These are phyloP conservation scores for Dasyornis broadbenti DNA, from an alignment of 2,113 vertebrate genomes.

Conservation along the genomic window DNA sequence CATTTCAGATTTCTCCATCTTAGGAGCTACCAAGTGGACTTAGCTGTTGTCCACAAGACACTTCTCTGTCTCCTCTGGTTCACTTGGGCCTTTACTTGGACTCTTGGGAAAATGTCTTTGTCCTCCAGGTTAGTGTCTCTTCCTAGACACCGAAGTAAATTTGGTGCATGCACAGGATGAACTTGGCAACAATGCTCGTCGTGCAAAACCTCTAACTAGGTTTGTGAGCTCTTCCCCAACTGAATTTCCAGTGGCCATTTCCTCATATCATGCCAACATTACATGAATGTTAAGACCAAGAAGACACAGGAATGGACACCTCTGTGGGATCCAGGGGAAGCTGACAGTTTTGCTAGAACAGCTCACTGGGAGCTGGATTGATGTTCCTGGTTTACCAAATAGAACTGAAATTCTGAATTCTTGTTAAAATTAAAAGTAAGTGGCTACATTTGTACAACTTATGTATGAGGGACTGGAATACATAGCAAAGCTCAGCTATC, in stretches of 20 bases:
- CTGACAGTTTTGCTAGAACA: background rate
- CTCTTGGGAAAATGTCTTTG: background rate
- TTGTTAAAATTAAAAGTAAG: background rate
- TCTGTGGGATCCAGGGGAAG: background rate
- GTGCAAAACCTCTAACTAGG: background rate
- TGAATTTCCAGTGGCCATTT: background rate
- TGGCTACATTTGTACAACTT: background rate
- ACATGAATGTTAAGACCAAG: background rate
- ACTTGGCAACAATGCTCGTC: rapidly evolving
- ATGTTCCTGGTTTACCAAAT: rapidly evolving
- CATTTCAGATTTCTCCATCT: background rate
- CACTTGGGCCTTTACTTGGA: background rate
- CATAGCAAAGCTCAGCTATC: background rate
- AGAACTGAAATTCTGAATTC: background rate
- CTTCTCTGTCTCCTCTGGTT: background rate
- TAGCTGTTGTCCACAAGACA: background rate
- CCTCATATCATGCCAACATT: background rate
- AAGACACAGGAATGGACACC: background rate
- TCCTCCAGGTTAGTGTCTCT: background rate
- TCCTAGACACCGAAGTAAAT: background rate
- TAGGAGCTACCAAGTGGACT: background rate
- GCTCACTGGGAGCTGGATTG: background rate
- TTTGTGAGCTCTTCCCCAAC: background rate
- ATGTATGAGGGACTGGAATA: background rate
- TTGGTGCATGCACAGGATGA: background rate